phyloP scores from a whole-genome alignment of 2,888 invertebrate species.

The Drosophila ochracea region DNA sequence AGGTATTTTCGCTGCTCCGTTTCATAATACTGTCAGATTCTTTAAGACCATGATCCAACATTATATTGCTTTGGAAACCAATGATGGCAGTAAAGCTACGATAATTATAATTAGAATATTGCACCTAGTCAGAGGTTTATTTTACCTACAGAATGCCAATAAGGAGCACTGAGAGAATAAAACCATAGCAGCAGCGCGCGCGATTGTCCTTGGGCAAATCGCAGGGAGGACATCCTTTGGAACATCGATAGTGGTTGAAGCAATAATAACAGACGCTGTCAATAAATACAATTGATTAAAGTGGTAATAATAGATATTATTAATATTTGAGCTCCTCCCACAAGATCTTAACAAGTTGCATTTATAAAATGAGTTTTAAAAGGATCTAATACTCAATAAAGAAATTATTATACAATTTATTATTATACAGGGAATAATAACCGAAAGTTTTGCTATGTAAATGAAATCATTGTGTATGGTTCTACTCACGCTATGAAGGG shows the following conservation, averaged over 20 bases:
- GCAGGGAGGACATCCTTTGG: conserved; percentile 90
- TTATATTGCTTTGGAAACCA: conserved; percentile 95
- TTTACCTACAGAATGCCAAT: conserved; percentile 86
- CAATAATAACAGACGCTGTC: conserved; percentile 85
- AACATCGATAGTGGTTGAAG: conserved; percentile 95
- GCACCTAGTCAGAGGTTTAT: rapidly evolving
- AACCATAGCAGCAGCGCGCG: conserved; percentile 90
- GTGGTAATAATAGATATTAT: neutral
- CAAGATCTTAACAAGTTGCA: too few species aligned
- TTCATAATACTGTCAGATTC: conserved; percentile 88
- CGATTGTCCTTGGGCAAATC: conserved; percentile 94
- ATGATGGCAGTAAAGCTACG: conserved; percentile 95
- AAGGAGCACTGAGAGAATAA: conserved; percentile 91
- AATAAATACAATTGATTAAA: neutral
- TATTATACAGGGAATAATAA: too few species aligned
- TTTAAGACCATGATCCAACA: conserved; percentile 90
- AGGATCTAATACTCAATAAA: too few species aligned
- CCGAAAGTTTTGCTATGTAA: too few species aligned
- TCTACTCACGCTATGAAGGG: conserved; percentile 90
- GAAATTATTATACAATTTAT: too few species aligned
- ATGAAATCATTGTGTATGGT: neutral
- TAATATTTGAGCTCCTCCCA: neutral
- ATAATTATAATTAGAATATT: neutral
- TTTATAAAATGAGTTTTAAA: too few species aligned
- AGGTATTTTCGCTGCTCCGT: conserved; percentile 88